phyloP scores from a whole-genome alignment of 2,797 vertebrate species.

The Aldrovandia affinis region DNA sequence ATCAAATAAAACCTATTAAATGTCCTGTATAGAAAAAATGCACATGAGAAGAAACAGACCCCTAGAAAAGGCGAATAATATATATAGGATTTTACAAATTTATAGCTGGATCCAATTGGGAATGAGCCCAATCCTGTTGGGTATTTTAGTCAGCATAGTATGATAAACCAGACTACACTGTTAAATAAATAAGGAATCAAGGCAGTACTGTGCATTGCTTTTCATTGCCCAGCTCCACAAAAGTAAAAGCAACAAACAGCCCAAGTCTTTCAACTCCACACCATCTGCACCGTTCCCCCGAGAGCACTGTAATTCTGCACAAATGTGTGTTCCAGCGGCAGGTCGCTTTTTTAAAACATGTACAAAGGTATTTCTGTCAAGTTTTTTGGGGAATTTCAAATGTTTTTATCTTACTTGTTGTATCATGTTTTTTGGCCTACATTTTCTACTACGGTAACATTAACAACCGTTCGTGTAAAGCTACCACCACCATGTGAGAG shows the following conservation, averaged over 20 bases:
- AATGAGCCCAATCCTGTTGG: not conserved
- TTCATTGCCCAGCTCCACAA: not conserved
- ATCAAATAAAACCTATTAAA: not conserved
- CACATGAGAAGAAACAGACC: not conserved
- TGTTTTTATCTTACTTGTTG: conserved; percentile 42
- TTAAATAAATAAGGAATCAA: not conserved
- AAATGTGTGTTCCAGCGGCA: conserved; percentile 48
- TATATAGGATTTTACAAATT: not conserved
- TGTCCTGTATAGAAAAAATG: not conserved
- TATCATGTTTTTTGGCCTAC: conserved; percentile 43
- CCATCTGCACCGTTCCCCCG: conserved; percentile 43
- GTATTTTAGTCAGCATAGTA: not conserved
- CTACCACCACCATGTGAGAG: conserved; percentile 53
- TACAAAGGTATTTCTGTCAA: conserved; percentile 30
- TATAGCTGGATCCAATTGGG: not conserved
- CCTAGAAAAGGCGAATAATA: not conserved
- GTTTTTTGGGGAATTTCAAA: conserved; percentile 32
- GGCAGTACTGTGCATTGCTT: not conserved
- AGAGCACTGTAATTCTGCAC: conserved; percentile 57
- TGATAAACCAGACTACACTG: not conserved
- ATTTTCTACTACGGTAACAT: conserved; percentile 57
- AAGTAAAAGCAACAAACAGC: not conserved
- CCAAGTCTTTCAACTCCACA: conserved; percentile 48
- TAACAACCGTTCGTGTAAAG: conserved; percentile 61
- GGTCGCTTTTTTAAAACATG: conserved; percentile 44